Evolutionary conservation across 1,140 invertebrate genomes (phyloP), one percentile per base, ranked within the genome.

Genomic region (Nylanderia fulva): DNA sequence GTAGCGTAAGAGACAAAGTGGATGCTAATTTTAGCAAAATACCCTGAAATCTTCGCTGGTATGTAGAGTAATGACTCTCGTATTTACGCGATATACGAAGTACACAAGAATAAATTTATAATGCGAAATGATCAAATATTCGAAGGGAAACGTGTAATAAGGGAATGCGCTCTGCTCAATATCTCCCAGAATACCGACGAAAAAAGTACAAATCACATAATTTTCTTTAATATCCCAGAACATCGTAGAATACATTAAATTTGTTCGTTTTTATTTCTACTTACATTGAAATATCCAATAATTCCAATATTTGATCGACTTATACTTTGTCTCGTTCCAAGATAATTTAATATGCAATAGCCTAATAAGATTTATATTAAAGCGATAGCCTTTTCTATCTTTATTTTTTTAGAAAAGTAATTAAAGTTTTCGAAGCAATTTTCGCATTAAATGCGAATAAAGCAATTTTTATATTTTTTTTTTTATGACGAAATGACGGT

Each of bases 161-260:
- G 85, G 76, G 72, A 88, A 87, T 83, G 79, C 84, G 80, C 82
- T 89, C 88, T 91, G 90, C 91, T 91, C 90, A 92, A 91, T 85
- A 77, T 83, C 85, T 83, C 64, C 74, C 48, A 84, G 42, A 63
- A 84, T 87, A 87, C 82, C 52, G 72, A 88, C 58, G 69, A 88
- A 90, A 86, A 92, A 85, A 92, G 91, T 91, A 92, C 91, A 92
- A 92, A 92, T 85, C 79, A 80, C 76, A 87, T 88, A 84, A n/a
- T 58, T 72, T 82, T 63, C 75, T 74, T 71, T 77, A 39, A 71
- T 56, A 42, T 58, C 33, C 24, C 36, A 68, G 48, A 3, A n/a
- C n/a, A n/a, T 63, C 76, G 71, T 72, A 29, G 11, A 42, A 7
- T 90, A 82, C 60, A 15, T 79, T 85, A 80, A 56, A 83, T 91